A percentile compares a stretch with the other conserved stretches of the same genome.
Evolutionary conservation across 2,113 vertebrate species (phyloP).

Genomic region (Myrmecobius fasciatus): DNA sequence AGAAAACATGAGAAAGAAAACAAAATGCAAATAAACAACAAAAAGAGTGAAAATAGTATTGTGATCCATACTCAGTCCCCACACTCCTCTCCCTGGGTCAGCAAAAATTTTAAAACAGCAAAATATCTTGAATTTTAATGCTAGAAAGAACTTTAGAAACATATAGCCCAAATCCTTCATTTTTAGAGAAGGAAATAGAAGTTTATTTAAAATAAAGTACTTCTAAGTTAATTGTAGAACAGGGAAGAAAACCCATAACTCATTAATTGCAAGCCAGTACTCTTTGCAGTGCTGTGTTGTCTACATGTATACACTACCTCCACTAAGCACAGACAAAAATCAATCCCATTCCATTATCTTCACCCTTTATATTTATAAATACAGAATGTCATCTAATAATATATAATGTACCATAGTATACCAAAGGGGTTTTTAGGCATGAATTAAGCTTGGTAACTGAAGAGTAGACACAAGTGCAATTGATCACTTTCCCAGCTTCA

Average conservation of each 20-base stretch:
- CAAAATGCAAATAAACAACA: too few species aligned
- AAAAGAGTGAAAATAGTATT: too few species aligned
- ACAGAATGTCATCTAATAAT: background rate
- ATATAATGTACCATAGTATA: background rate
- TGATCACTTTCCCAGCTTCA: background rate
- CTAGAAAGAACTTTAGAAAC: background rate
- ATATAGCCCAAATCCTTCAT: background rate
- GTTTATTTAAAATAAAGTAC: background rate
- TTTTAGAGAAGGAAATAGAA: background rate
- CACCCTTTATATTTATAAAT: conserved; percentile 1
- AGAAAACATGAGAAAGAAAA: too few species aligned
- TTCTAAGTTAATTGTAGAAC: background rate
- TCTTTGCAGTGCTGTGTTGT: background rate
- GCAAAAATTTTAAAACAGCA: background rate
- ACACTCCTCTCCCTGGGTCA: too few species aligned
- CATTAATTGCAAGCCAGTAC: background rate
- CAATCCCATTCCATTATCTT: conserved; percentile 2
- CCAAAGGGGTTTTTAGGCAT: background rate
- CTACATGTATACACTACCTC: background rate
- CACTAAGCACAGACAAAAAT: background rate
- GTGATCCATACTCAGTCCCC: too few species aligned
- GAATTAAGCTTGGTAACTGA: background rate
- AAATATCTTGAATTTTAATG: background rate
- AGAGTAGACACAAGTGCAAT: background rate
- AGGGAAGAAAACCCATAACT: background rate